phyloP scores from a whole-genome alignment of 2,113 vertebrate species.

The Alectura lathami region DNA sequence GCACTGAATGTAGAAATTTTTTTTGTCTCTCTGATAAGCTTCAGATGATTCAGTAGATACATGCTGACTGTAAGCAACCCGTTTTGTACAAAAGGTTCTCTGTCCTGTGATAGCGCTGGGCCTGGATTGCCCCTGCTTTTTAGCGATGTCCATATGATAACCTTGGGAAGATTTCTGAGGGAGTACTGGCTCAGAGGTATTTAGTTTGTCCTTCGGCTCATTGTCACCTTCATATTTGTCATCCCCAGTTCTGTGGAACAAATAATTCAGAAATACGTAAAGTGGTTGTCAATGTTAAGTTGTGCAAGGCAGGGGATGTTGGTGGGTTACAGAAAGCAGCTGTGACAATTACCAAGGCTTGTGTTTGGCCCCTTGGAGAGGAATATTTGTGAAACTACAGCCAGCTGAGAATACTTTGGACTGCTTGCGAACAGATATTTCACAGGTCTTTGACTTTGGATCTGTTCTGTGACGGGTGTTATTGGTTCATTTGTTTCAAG shows the following conservation, averaged over 20 bases:
- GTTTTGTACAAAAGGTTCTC: not conserved
- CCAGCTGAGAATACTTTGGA: not conserved
- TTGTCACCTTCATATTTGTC: not conserved
- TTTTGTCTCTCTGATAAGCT: not conserved
- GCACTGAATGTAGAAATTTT: not conserved
- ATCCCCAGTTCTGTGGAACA: not conserved
- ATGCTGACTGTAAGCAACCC: not conserved
- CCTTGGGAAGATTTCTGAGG: not conserved
- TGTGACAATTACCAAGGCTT: not conserved
- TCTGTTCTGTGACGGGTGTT: not conserved
- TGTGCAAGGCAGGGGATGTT: not conserved
- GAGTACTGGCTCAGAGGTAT: not conserved
- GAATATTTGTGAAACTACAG: not conserved
- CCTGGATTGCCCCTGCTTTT: not conserved
- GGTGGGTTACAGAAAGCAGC: not conserved
- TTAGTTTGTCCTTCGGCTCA: conserved; percentile 35
- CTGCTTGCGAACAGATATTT: not conserved
- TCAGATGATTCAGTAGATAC: not conserved
- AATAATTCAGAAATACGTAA: not conserved
- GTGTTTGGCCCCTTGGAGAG: not conserved
- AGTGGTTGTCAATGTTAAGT: not conserved
- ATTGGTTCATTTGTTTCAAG: not conserved
- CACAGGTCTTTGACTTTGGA: not conserved
- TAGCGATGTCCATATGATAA: not conserved
- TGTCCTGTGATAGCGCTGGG: not conserved